Evolutionary conservation across 1,140 invertebrate genomes (phyloP), one percentile per base, ranked within the genome.

Genomic region (Ooceraea biroi): DNA sequence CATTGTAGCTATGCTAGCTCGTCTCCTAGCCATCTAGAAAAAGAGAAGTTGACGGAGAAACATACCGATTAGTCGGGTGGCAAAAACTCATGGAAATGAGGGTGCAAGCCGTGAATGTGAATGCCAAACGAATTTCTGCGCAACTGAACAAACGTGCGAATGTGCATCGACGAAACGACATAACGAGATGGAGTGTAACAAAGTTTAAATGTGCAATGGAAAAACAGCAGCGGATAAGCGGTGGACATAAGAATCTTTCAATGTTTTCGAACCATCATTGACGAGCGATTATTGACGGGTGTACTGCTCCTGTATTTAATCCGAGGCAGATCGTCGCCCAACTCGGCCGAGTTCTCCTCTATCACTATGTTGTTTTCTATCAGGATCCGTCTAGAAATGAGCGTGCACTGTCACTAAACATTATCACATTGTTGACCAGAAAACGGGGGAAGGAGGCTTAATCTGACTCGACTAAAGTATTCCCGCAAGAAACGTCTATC

Each of bases 1-100:
- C 89, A 94, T 94, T 85, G 94, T 93, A 12, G 94, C 94, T 36
- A 94, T 92, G 69, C 94, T 94, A 80, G 94, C 94, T 89, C 94
- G 92, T 87, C 94, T 93, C 83, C 92, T 94, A 91, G 93, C 90
- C 65, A 93, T 93, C 94, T 94, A 91, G 83, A 93, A 92, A 93
- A 92, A 91, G 57, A 55, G 73, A 83, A 78, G 52, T 60, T 22
- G 22, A 83, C 8, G 5, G 65, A 83, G 11, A 11, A 63, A 72
- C 57, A 14, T 36, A 50, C n/a, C 19, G 14, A 74, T 58, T 41
- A 76, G 71, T 25, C 11, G 27, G 27, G 14, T 36, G 0, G 17
- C 30, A 44, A 12, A 61, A 57, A 25, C 11, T 14, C 14, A 44
- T n/a, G 22, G 25, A 10, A 57, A 60, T 77, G n/a, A 73, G 50